Conservation (phyloP, 1,140 invertebrate species). For the Diprion similis region DNA sequence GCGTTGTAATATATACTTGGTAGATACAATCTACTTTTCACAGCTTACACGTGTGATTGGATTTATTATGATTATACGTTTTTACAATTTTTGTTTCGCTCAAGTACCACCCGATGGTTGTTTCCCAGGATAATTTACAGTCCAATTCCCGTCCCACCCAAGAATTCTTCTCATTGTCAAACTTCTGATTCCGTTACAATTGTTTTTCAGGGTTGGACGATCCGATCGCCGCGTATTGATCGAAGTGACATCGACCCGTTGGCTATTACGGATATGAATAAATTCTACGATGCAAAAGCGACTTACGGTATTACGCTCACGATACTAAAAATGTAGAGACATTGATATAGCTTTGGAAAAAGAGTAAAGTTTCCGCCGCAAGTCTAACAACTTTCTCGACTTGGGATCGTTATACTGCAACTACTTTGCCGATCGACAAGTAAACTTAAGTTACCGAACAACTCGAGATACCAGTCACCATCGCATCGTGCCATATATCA, state of each 20-base stretch:
- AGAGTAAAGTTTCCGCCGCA: no score
- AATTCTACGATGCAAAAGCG: slow-evolving; percentile 39
- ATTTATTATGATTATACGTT: slow-evolving; percentile 11
- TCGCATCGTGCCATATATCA: not conserved
- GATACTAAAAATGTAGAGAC: no score
- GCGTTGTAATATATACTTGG: no score
- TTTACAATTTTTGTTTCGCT: slow-evolving; percentile 6
- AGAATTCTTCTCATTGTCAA: slow-evolving; percentile 31
- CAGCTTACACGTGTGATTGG: no score
- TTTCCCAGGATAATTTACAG: no score
- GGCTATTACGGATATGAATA: slow-evolving; percentile 36
- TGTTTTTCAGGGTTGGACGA: slow-evolving; percentile 47
- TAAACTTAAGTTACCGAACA: not conserved
- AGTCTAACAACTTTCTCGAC: no score
- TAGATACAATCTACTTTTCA: no score
- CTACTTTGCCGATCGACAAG: no score
- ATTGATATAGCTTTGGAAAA: no score
- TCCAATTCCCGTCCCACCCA: slow-evolving; percentile 24
- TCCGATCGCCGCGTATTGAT: slow-evolving; percentile 31
- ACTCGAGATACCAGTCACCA: no score
- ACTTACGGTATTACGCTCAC: slow-evolving; percentile 30
- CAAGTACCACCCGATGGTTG: no score
- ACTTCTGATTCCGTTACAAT: slow-evolving; percentile 14
- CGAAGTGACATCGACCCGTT: slow-evolving; percentile 33
- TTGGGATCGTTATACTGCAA: no score